Evolutionary conservation across 1,140 invertebrate genomes (phyloP), one percentile per base, ranked within the genome.

Genomic region (Drosophila ohnishii): DNA sequence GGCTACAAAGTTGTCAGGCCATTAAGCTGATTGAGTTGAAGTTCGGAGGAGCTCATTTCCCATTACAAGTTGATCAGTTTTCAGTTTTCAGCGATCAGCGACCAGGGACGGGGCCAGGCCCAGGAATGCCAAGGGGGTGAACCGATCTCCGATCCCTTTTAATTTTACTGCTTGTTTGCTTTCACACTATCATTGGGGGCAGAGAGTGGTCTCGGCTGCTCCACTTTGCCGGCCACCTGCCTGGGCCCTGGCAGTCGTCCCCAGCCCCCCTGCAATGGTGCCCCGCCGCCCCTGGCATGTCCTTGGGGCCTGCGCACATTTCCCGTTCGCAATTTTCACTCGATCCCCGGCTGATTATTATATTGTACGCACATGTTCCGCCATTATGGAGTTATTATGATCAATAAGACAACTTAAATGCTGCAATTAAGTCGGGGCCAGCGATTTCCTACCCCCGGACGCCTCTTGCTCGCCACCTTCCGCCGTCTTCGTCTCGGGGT

Each of bases 361-460:
- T 87, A 87, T 87, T 87, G 84, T 87, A 84, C 84, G 83, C 89
- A 87, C 89, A 91, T 91, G 90, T 91, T 91, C 87, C 90, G 90
- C 87, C 90, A 91, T 91, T 91, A 91, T 91, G 90, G 90, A 91
- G 90, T 91, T 91, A 91, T 91, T 91, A 91, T 91, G 90, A 91
- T 91, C 90, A 91, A 91, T 91, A 91, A 91, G 90, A 91, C 90
- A 91, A 83, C 83, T 91, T 91, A 91, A 91, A 91, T 91, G 90
- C 86, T 91, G 90, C 90, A 91, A 91, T 91, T 91, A 91, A 91
- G 78, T 90, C 75, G 53, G 58, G 72, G 70, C 60, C 79, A 51
- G 67, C 57, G 70, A 59, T 64, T 58, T 58, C 51, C 59, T 79
- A 51, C 32, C 55, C 42, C 60, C 42, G n/a, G 22, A 34, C 30